A percentile compares a stretch with the other conserved stretches of the same genome.
phyloP scores from a whole-genome alignment of 2,888 invertebrate species.

The Hirtodrosophila cameraria region DNA sequence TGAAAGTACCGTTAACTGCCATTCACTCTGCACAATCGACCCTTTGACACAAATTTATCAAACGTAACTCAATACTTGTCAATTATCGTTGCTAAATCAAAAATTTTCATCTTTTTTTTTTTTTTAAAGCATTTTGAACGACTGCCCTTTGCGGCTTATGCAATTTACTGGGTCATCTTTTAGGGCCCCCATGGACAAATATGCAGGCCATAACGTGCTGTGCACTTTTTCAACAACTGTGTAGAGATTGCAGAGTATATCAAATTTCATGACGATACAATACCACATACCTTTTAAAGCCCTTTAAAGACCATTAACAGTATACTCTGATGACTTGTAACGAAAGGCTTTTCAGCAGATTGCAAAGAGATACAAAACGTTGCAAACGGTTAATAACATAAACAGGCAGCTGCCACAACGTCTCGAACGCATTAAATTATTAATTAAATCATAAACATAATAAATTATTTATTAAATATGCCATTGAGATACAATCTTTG shows the following conservation, averaged over 20 bases:
- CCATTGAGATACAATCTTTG: conserved; percentile 33
- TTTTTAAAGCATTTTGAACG: conserved; percentile 35
- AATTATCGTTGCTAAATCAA: conserved; percentile 49
- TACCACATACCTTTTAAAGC: conserved; percentile 68
- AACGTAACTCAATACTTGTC: conserved; percentile 50
- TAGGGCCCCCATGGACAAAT: conserved; percentile 10
- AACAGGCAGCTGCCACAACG: conserved; percentile 50
- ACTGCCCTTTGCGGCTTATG: conserved; percentile 63
- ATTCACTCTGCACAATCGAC: neutral
- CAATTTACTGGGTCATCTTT: conserved; percentile 56
- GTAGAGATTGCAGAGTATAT: conserved; percentile 52
- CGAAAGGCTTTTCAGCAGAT: conserved; percentile 52
- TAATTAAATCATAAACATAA: conserved; percentile 72
- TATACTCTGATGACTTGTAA: conserved; percentile 27
- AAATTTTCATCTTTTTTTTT: conserved; percentile 23
- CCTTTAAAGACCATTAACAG: conserved; percentile 73
- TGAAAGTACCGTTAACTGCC: conserved; percentile 2
- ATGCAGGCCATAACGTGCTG: conserved; percentile 52
- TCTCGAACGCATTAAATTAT: conserved; percentile 54
- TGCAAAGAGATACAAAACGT: conserved; percentile 49
- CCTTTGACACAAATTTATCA: conserved; percentile 30
- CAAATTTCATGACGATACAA: conserved; percentile 60
- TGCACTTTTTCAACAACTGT: conserved; percentile 70
- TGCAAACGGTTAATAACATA: conserved; percentile 42
- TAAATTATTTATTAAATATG: conserved; percentile 60